A percentile compares a stretch with the other conserved stretches of the same genome.
These are phyloP conservation scores for Onychorhynchus coronatus DNA, from an alignment of 2,113 vertebrate species.

Conservation along the genomic window DNA sequence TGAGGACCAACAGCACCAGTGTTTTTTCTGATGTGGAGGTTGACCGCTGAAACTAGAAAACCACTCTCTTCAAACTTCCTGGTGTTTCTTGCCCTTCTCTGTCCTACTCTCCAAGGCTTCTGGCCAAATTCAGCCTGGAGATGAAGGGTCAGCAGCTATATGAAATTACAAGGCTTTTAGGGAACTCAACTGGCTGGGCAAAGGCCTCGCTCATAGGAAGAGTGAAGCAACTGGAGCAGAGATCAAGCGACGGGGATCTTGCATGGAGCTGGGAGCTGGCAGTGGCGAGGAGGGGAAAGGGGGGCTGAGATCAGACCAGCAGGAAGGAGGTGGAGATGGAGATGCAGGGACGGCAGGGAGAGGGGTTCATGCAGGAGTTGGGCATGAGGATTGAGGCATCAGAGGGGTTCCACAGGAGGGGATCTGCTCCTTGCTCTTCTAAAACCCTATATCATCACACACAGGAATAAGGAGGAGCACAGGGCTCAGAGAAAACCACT, in stretches of 20 bases:
- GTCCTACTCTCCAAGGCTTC: not conserved
- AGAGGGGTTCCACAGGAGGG: not conserved
- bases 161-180: not conserved
- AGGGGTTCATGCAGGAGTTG: not conserved
- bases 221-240: not conserved
- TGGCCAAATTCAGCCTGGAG: not conserved
- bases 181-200: not conserved
- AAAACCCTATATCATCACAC: not conserved
- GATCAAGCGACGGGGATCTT: not conserved
- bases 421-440: not conserved
- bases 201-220: not conserved
- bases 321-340: not conserved
- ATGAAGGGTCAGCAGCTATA: not conserved
- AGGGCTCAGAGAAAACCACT: not conserved
- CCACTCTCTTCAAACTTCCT: not conserved
- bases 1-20: not conserved
- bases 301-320: not conserved
- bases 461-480: not conserved
- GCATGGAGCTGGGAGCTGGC: not conserved
- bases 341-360: not conserved
- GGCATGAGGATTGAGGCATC: not conserved
- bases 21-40: conserved; percentile 5
- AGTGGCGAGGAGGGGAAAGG: not conserved
- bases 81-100: not conserved
- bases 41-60: not conserved